Evolutionary conservation across 2,113 vertebrate genomes (phyloP), one percentile per base, ranked within the genome.

Genomic region (Ceyx margarethae): DNA sequence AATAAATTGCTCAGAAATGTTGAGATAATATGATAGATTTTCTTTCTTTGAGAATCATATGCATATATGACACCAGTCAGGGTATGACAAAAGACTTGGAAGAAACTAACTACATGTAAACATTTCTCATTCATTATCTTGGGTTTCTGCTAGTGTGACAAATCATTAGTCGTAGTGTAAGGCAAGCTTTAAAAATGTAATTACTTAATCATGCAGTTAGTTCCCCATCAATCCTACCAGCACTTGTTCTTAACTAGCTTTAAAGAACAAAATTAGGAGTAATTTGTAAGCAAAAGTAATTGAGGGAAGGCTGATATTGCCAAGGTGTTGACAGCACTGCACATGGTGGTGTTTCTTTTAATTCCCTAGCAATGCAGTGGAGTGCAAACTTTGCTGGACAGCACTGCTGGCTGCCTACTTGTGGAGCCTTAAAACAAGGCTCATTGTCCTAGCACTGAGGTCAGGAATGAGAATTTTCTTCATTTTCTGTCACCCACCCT

Each of bases 281-380:
- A 98, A 98, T 98, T 98, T 98, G 97, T 98, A 97, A 98, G 97
- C 97, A 97, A 97, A 98, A 98, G 97, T 97, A 98, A 98, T 97
- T 98, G 97, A 97, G 93, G 96, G 94, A 96, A 97, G 95, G 96
- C 96, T 97, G 97, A 97, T 96, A 97, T 86, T 97, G 95, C 97
- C 95, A 98, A 98, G 97, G 97, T 98, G 97, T 97, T 97, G 97
- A 97, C 33, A 33, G 33, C 33, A 33, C 33, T 33, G 33, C 33
- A 96, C 95, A 95, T 96, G 93, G 75, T 94, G 89, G 23, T 89
- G 92, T 97, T 97, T 96, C 91, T 85, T 84, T 92, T 90, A 92
- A 96, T 95, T 93, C 71, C 35, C 33, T 69, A 76, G 50, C 11
- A 83, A 94, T 89, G 15, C 75, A 60, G 51, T 89, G 90, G 81